These are phyloP conservation scores for Pluvialis apricaria DNA, from an alignment of 2,113 vertebrate species.

Conservation along the genomic window DNA sequence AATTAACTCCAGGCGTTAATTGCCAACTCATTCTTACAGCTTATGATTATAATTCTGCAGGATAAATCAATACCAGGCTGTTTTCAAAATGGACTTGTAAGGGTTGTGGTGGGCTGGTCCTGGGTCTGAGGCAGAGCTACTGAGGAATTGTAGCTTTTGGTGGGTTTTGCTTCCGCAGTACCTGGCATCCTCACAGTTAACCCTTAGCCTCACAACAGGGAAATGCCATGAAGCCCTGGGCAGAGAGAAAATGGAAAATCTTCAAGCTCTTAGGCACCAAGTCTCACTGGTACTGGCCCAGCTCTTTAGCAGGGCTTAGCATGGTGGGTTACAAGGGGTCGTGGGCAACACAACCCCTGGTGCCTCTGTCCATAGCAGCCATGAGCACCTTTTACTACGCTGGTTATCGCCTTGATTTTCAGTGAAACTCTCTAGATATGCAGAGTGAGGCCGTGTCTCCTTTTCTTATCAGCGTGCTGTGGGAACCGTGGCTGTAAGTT, in stretches of 20 bases:
- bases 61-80: not conserved
- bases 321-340: not conserved
- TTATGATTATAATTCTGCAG: not conserved
- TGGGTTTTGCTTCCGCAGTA: not conserved
- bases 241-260: not conserved
- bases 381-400: not conserved
- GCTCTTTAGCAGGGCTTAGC: not conserved
- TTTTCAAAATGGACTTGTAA: not conserved
- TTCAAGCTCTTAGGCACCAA: not conserved
- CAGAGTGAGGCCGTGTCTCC: not conserved
- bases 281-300: not conserved
- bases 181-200: not conserved
- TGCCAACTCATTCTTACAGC: not conserved
- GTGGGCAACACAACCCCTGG: not conserved
- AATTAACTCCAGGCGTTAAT: not conserved
- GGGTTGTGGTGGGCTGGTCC: not conserved
- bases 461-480: not conserved
- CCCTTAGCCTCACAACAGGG: not conserved
- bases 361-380: not conserved
- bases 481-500: not conserved
- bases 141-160: not conserved
- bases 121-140: not conserved
- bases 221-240: not conserved
- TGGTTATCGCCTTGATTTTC: not conserved
- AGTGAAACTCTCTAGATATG: not conserved